A percentile compares a stretch with the other conserved stretches of the same genome.
Evolutionary conservation across 2,888 invertebrate species (phyloP).

Genomic region (Hypselothyrea guttata): DNA sequence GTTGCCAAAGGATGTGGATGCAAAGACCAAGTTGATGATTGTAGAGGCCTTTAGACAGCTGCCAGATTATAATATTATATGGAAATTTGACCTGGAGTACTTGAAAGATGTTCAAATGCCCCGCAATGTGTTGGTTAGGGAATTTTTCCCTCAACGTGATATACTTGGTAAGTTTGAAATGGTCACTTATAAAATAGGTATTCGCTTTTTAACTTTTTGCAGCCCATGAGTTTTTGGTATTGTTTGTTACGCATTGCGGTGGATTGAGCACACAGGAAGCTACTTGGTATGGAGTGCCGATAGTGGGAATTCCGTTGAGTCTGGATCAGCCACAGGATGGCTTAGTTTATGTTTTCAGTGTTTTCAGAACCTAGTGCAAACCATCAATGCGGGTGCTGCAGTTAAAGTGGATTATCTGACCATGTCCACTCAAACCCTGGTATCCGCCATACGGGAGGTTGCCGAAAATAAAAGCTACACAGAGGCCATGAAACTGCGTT

Average conservation of each 20-base stretch:
- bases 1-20: slow-evolving; percentile 48
- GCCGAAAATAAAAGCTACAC: slow-evolving; percentile 22
- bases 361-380: slow-evolving; percentile 35
- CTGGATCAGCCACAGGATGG: slow-evolving; percentile 64
- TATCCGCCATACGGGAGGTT: slow-evolving; percentile 20
- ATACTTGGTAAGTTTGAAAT: slow-evolving; percentile 46
- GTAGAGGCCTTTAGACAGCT: slow-evolving; percentile 70
- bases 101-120: slow-evolving; percentile 41
- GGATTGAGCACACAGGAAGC: slow-evolving; percentile 72
- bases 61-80: slow-evolving; percentile 77
- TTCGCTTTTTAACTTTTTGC: slow-evolving; percentile 2
- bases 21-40: slow-evolving; percentile 40
- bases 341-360: not conserved
- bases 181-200: rapidly evolving
- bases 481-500: slow-evolving; percentile 22
- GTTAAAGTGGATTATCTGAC: slow-evolving; percentile 21
- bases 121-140: slow-evolving; percentile 51
- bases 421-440: slow-evolving; percentile 14
- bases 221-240: slow-evolving; percentile 65
- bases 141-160: slow-evolving; percentile 55
- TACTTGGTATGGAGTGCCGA: slow-evolving; percentile 71
- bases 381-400: slow-evolving; percentile 22
- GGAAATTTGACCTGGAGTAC: slow-evolving; percentile 74
- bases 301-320: slow-evolving; percentile 71
- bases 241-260: slow-evolving; percentile 73